Percentiles rank a stretch among this genome's conserved stretches.
phyloP scores from a whole-genome alignment of 1,140 invertebrate genomes.

The Sitobion miscanthi region DNA sequence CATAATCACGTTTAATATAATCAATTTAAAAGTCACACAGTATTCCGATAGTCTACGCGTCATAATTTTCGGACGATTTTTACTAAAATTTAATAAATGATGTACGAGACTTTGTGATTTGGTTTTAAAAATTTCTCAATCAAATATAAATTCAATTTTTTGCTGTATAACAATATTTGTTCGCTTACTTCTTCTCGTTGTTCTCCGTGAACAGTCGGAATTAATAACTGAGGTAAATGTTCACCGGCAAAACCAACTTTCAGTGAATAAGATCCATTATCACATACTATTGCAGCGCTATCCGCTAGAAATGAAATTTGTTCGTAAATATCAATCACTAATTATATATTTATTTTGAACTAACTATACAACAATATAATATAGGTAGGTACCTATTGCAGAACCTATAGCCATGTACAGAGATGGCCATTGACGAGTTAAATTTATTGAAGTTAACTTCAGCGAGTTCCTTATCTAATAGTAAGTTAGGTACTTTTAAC shows the following conservation, averaged over 20 bases:
- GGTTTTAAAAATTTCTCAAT: not conserved
- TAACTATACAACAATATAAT: no score
- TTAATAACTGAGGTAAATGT: not conserved
- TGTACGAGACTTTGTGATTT: not conserved
- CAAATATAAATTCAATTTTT: not conserved
- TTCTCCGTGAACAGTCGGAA: not conserved
- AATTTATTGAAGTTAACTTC: no score
- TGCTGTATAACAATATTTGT: no score
- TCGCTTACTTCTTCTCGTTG: not conserved
- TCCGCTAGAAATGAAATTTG: no score
- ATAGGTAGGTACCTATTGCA: no score
- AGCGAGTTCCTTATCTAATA: no score
- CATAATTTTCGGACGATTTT: not conserved
- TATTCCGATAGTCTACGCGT: not conserved
- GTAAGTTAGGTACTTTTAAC: no score
- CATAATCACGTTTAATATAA: not conserved
- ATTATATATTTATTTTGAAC: no score
- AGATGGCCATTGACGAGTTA: no score
- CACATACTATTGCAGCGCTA: not conserved
- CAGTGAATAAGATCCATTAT: not conserved
- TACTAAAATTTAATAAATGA: not conserved
- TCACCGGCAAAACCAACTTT: constrained; percentile 24
- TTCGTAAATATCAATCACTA: no score
- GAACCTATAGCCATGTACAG: no score
- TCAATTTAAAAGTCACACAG: not conserved